Percentiles rank a stretch among this genome's conserved stretches.
Conservation (phyloP, 2,888 invertebrate species). For the Polyommatus iphigenia region DNA sequence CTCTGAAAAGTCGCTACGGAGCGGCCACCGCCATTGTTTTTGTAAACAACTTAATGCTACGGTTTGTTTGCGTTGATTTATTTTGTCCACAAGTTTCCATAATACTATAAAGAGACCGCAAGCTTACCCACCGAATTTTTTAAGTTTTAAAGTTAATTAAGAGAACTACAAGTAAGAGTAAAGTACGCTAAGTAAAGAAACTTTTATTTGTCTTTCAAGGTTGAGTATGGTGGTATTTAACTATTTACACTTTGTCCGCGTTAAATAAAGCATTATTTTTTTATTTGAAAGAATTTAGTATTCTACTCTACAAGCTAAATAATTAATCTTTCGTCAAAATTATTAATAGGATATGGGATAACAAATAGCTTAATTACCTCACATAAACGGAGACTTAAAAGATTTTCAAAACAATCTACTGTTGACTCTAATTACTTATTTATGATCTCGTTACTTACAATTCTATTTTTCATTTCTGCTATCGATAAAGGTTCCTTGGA, state of each 20-base stretch:
- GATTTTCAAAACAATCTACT: too few species aligned
- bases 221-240: background rate
- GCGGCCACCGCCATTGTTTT: conserved; percentile 17
- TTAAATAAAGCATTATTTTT: too few species aligned
- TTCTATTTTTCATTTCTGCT: background rate
- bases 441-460: background rate
- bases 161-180: background rate
- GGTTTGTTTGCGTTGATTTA: background rate
- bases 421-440: background rate
- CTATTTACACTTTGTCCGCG: background rate
- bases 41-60: background rate
- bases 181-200: background rate
- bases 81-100: background rate
- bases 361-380: too few species aligned
- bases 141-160: conserved; percentile 14
- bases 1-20: background rate
- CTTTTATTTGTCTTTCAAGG: background rate
- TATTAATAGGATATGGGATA: too few species aligned
- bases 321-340: too few species aligned
- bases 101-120: conserved; percentile 10
- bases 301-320: too few species aligned
- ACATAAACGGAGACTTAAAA: too few species aligned
- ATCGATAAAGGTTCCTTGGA: background rate
- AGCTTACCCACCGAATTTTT: conserved; percentile 1
- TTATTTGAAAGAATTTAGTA: too few species aligned